phyloP scores from a whole-genome alignment of 2,888 invertebrate species.

The Prosopocoilus inquinatus region DNA sequence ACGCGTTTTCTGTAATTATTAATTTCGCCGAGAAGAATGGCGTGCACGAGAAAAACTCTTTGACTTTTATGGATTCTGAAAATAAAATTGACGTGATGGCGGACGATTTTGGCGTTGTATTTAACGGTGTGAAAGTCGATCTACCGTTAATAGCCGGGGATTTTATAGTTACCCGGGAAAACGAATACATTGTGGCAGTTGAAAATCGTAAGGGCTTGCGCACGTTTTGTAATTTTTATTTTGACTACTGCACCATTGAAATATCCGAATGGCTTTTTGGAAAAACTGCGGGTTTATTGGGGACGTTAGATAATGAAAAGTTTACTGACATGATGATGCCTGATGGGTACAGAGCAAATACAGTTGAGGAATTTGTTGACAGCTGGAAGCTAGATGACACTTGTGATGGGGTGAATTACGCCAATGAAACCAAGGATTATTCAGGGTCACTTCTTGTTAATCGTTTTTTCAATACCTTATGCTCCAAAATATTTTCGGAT shows the following conservation, averaged over 20 bases:
- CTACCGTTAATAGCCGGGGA: constrained; percentile 55
- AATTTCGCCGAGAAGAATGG: constrained; percentile 47
- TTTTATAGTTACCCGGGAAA: constrained; percentile 54
- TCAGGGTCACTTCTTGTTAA: constrained; percentile 18
- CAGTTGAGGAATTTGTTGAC: constrained; percentile 53
- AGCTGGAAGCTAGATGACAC: constrained; percentile 54
- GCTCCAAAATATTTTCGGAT: constrained; percentile 61
- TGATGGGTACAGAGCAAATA: constrained; percentile 52
- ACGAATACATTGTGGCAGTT: constrained; percentile 53
- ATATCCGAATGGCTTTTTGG: constrained; percentile 80
- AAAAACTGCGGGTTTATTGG: constrained; percentile 76
- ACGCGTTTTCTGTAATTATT: constrained; percentile 58
- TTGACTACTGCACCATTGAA: constrained; percentile 58
- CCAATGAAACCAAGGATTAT: constrained; percentile 7
- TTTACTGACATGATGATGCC: constrained; percentile 70
- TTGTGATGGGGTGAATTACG: constrained; percentile 5
- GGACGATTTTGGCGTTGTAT: constrained; percentile 13
- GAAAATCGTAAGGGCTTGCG: constrained; percentile 54
- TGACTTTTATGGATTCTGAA: constrained; percentile 22
- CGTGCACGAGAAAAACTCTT: constrained; percentile 15
- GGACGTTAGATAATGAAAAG: constrained; percentile 82
- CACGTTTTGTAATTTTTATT: constrained; percentile 59
- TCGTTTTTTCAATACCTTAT: constrained; percentile 43
- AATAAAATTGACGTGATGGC: constrained; percentile 21
- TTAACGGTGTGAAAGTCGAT: constrained; percentile 23